Base-by-base conservation (phyloP, 2,113 vertebrate species). In the Paramormyrops kingsleyae region DNA sequence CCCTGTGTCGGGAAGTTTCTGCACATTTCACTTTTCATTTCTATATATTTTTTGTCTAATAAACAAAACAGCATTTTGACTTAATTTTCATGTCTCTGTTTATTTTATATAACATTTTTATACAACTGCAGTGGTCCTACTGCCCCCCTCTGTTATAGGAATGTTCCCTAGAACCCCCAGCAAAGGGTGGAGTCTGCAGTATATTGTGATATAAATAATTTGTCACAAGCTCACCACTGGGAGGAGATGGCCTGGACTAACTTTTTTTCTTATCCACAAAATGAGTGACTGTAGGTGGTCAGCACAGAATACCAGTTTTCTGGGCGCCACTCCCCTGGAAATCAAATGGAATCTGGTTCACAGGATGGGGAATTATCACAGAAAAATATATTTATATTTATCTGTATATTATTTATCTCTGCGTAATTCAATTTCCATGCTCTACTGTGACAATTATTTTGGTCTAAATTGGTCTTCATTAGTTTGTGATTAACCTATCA, bases 321-420 rank as follows among this genome's bases (percentile, higher is more conserved):
- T 19, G n/a, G 31, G 31, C 1, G 4, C 49, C 21, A 17, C 66
- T 90, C 91, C 70, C 88, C 90, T 93, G 92, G 90, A 93, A 93
- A 92, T 94, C 91, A 46, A 53, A 91, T 5, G 92, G 92, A 91
- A 89, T 52, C 90, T 91, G 92, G 90, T 90, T 93, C 90, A 91
- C 90, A 92, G 91, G 70, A 56, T 89, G 88, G 90, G 91, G 94
- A 94, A 93, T 66, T 94, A 92, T 56, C 49, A 50, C 90, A 94
- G 94, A 95, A 95, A 94, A 95, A 92, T 90, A 94, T 91, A 92
- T 95, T 93, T 93, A 88, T 92, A 91, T 90, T 91, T 88, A 50
- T 70, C n/a, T 31, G 8, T 70, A 31, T 31, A 31, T 70, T 91
- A 91, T 94, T 94, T 92, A 93, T 31, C 88, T 91, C 87, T 91